Conservation (phyloP, 37 sponge, comb jelly and placozoan species). For the Spongilla lacustris region DNA sequence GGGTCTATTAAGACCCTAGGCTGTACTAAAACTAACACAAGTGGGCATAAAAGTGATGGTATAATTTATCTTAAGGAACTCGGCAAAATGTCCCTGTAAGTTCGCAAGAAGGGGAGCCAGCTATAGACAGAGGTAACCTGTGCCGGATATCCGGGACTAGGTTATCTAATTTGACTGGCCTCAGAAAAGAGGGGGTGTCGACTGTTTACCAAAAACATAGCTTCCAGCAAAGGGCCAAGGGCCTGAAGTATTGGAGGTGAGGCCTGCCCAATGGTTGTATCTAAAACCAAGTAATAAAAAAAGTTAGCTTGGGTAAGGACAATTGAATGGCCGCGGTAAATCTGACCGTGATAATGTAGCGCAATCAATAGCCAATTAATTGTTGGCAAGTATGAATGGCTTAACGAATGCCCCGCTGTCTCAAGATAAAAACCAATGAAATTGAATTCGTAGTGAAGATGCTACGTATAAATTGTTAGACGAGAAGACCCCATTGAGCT, state of each 20-base stretch:
- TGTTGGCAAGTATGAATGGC: constrained; percentile 95
- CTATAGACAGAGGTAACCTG: constrained; percentile 4
- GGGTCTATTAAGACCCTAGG: background rate
- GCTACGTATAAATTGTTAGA: constrained; percentile 92
- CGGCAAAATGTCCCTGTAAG: constrained; percentile 88
- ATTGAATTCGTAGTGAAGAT: constrained; percentile 95
- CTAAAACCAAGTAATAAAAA: constrained; percentile 60
- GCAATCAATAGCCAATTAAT: constrained; percentile 95
- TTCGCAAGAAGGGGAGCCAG: constrained; percentile 71
- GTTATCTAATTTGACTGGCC: constrained; percentile 9
- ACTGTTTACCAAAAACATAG: constrained; percentile 93
- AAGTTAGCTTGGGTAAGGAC: constrained; percentile 68
- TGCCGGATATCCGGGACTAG: background rate
- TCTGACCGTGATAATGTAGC: constrained; percentile 97
- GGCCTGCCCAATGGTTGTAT: constrained; percentile 93
- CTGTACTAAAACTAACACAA: constrained; percentile 80
- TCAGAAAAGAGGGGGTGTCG: constrained; percentile 82
- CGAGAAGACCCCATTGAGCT: constrained; percentile 96
- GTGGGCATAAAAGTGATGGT: constrained; percentile 73
- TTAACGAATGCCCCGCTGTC: constrained; percentile 91
- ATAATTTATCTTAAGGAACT: constrained; percentile 90
- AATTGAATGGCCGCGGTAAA: constrained; percentile 95
- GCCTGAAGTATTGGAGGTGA: constrained; percentile 73
- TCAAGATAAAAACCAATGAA: constrained; percentile 92
- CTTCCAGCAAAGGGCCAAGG: constrained; percentile 58